Base-by-base conservation (phyloP, 2,888 invertebrate genomes). In the Diabrotica balteata region DNA sequence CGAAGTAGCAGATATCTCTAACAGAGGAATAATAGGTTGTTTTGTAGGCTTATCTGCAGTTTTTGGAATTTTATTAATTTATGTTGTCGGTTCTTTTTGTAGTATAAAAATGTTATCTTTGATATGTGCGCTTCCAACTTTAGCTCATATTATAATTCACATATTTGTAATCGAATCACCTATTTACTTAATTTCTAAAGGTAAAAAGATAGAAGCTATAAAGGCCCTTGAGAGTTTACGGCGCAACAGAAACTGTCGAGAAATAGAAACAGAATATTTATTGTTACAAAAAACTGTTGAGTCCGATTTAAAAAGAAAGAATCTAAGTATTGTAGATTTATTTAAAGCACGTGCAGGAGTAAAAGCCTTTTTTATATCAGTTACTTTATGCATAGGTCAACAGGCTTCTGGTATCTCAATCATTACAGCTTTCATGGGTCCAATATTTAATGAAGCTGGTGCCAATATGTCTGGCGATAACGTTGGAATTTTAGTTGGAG, bases 341-440 rank as follows among this genome's bases (percentile, higher is more conserved):
- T 11, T 58, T 11, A 58, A 17, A 17, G 44, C 5, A 9, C n/a
- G 22, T 5, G 7, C 11, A 4, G 45, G 11, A 1, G 46, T 11
- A 6, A 44, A 45, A 58, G 46, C 57, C 2, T 9, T 58, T 4
- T 58, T 45, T 11, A 11, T 58, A 45, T 58, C 57, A 9, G 6
- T 45, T 11, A 11, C 46, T n/a, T 6, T 58, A 9, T 58, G 57
- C 17, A 22, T 52, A 22, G 52, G 52, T 17, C 93, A 93, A 78
- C 93, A 93, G 81, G 88, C 91, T 78, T 90, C 91, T 62, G 93
- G 93, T 68, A 87, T 93, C 74, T 91, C 92, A 83, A 91, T 91
- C 0, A 91, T 93, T 70, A 90, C 93, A 75, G 92, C 92, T 83
- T 93, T 91, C 80, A 89, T 91, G 0, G 88, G 88, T 68, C 85